Evolutionary conservation across 2,797 vertebrate species (phyloP), one percentile per base, ranked within the genome.

Genomic region (Rhynchonycteris naso): DNA sequence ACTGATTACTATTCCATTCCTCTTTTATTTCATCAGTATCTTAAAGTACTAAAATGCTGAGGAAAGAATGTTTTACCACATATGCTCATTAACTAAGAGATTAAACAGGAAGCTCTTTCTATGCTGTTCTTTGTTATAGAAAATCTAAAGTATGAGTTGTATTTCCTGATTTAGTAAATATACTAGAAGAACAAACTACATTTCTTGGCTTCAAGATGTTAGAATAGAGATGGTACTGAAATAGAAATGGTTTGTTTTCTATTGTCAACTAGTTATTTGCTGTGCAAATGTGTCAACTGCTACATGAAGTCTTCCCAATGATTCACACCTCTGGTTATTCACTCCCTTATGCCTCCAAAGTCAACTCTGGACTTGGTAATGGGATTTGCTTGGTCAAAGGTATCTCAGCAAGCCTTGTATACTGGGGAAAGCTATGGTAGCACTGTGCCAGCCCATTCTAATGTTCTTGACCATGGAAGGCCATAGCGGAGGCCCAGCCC

Each of bases 71-170:
- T 18, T 81, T 82, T 28, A 63, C 8, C 54, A 43, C 83, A 65
- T 63, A 89, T 83, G 61, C 26, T 72, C 72, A 90, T 88, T 95
- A 65, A 30, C 47, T 71, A 82, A 88, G 83, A 88, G n/a, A 3
- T 71, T 79, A 86, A 88, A 59, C 2, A 69, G 38, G 82, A 79
- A 74, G 12, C 19, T 81, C 56, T 81, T 75, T 89, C 33, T 10
- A 7, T 35, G 35, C 78, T 30, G 82, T 66, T 12, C 2, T 10
- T 58, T 69, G 33, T 74, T 85, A 59, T 52, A 7, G 94, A 93
- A 94, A 95, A 75, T 65, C 50, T 35, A 75, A 91, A 72, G 24
- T 5, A 54, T 56, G 2, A 71, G 35, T 47, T 92, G 15, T 2
- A 68, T 88, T 81, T 72, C 4, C 58, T 78, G 52, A 28, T 91